These are phyloP conservation scores for Drymodes brunneopygia DNA, from an alignment of 2,113 vertebrate genomes.

Conservation along the genomic window DNA sequence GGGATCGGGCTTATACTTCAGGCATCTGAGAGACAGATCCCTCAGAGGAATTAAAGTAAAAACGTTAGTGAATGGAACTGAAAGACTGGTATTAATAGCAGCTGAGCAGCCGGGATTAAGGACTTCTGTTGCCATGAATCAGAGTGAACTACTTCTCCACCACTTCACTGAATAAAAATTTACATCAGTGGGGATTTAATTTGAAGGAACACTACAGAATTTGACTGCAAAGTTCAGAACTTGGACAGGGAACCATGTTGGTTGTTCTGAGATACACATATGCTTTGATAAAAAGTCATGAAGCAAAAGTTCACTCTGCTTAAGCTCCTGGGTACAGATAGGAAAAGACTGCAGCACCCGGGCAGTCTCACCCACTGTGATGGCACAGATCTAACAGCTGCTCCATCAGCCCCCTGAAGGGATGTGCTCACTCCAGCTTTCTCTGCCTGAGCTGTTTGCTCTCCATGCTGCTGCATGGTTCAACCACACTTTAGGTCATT, in stretches of 20 bases:
- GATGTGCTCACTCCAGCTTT: background rate
- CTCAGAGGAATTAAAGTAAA: slow-evolving; percentile 10
- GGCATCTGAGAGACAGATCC: background rate
- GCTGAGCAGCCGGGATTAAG: background rate
- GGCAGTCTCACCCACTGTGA: background rate
- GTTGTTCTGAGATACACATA: background rate
- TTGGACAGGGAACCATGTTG: background rate
- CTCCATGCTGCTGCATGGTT: background rate
- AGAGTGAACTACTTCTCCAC: background rate
- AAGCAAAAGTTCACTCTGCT: background rate
- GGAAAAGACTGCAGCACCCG: background rate
- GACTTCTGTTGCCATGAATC: background rate
- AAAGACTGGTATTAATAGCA: slow-evolving; percentile 4
- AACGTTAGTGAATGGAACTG: slow-evolving; percentile 9
- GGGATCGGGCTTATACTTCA: background rate
- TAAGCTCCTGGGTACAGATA: background rate
- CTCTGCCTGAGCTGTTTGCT: background rate
- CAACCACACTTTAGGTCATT: background rate
- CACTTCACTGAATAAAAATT: background rate
- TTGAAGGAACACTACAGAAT: background rate
- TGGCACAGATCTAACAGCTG: background rate
- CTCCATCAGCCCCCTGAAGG: background rate
- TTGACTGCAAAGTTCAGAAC: background rate
- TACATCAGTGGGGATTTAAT: background rate
- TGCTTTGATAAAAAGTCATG: background rate